Base-by-base conservation (phyloP, 2,113 vertebrate species). In the Sorex araneus region DNA sequence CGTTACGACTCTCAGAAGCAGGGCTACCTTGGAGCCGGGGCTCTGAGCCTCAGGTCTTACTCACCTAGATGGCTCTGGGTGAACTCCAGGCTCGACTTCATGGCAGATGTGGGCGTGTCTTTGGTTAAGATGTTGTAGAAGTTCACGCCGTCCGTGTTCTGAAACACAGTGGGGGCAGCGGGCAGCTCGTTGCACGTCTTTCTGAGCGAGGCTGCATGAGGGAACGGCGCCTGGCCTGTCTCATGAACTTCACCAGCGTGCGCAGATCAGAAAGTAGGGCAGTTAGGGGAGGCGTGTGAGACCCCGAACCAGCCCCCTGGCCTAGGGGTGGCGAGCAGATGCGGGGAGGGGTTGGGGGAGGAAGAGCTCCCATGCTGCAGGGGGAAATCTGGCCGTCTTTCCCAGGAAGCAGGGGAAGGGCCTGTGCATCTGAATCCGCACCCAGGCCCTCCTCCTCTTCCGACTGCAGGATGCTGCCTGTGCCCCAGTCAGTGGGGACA, bases 41-140 rank as follows among this genome's bases (percentile, higher is more conserved):
- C 18, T 32, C 66, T 12, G 15, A 7, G 36, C 1, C 0, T 80
- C 76, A 15, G 50, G 40, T 50, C 6, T 34, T 19, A 91, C 97
- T 96, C 71, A 97, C 97, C 94, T 16, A 96, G 74, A 82, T 94
- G 82, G 50, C 30, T 89, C 47, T 84, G 89, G 19, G 80, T 84
- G 87, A 97, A 97, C 75, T 96, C 96, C 1, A 94, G 94, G 69
- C 91, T 89, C 0, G 69, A 92, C n/a, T 90, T n/a, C 91, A 80
- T 34, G 7, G 67, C 0, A 5, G 71, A 40, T 16, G 81, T 73
- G 47, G 97, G 95, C n/a, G 95, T 60, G 0, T 86, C 96, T 93
- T 98, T 98, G 54, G 98, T 98, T 94, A 99, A 98, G 97, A 99
- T 99, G 97, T 99, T 99, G 96, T 99, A 99, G 95, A 99, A 99